These are phyloP conservation scores for Nothoprocta pentlandii DNA, from an alignment of 2,113 vertebrate genomes.

Conservation along the genomic window DNA sequence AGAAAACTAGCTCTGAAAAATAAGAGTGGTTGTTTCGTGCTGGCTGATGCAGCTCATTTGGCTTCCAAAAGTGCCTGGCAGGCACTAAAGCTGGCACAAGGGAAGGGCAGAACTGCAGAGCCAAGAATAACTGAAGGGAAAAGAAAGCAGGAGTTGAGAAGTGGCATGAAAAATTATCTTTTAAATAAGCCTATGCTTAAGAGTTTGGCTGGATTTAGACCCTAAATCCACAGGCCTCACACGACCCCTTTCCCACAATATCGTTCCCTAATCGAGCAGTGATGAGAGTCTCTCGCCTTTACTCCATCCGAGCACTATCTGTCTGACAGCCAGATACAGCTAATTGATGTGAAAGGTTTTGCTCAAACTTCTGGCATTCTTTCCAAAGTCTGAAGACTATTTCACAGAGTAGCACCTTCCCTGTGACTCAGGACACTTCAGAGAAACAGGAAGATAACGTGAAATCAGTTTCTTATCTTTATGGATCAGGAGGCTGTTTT, in stretches of 20 bases:
- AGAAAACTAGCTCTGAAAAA: background rate
- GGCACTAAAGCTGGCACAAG: background rate
- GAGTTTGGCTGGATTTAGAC: background rate
- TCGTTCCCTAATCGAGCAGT: background rate
- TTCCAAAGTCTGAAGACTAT: background rate
- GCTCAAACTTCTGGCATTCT: background rate
- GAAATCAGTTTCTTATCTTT: background rate
- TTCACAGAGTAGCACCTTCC: background rate
- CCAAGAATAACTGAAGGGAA: background rate
- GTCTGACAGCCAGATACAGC: background rate
- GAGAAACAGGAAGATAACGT: background rate
- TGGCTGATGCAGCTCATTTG: background rate
- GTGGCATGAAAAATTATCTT: background rate
- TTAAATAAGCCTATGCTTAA: background rate
- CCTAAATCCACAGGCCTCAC: background rate
- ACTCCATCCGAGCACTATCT: background rate
- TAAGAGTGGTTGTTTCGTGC: background rate
- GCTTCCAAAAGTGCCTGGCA: background rate
- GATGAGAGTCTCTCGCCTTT: background rate
- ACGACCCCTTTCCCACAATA: background rate
- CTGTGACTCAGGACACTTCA: background rate
- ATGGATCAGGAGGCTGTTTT: background rate
- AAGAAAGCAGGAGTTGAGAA: background rate
- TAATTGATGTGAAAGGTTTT: background rate
- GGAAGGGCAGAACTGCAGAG: background rate